These are phyloP conservation scores for human (Homo sapiens) DNA, from an alignment of 2,113 vertebrate species.

Conservation along the genomic window GRCh38 chr19:50989501-50990000, in stretches of 20 bases:
- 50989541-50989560: too few species aligned
- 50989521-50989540: too few species aligned
- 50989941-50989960: neutral
- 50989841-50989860: neutral
- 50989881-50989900: neutral
- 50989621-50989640: too few species aligned
- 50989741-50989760: neutral
- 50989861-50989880: neutral
- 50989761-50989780: neutral
- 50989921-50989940: neutral
- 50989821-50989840: neutral
- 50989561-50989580: too few species aligned
- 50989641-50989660: too few species aligned
- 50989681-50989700: too few species aligned
- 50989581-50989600: too few species aligned
- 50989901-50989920: neutral
- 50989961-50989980: neutral
- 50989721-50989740: too few species aligned
- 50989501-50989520: too few species aligned
- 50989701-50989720: too few species aligned
- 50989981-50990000: neutral
- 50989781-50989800: neutral
- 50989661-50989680: too few species aligned
- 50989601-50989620: too few species aligned
- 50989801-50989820: neutral